Evolutionary conservation across 2,797 vertebrate genomes (phyloP).

Genomic region (Brotula barbata): DNA sequence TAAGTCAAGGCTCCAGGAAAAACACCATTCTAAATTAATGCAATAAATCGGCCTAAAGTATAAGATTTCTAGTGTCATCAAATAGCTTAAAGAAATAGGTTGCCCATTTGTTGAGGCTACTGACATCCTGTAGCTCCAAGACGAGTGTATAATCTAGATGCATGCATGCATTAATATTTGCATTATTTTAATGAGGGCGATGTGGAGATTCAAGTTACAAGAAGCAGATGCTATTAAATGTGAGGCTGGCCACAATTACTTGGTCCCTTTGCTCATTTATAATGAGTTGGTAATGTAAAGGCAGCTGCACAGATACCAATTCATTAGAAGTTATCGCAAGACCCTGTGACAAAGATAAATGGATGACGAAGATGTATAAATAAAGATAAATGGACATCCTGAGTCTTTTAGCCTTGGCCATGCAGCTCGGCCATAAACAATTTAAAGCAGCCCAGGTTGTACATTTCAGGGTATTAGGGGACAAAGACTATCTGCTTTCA

Average conservation of each 20-base stretch:
- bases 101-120: neutral
- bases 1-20: neutral
- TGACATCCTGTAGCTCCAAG: neutral
- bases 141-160: neutral
- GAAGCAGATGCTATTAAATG: slow-evolving; percentile 40
- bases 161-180: slow-evolving; percentile 7
- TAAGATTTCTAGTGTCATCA: neutral
- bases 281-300: slow-evolving; percentile 9
- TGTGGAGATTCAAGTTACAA: slow-evolving; percentile 19
- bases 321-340: slow-evolving; percentile 28
- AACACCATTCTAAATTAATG: neutral
- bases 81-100: neutral
- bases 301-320: slow-evolving; percentile 28
- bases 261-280: slow-evolving; percentile 22
- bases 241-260: slow-evolving; percentile 21
- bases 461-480: slow-evolving; percentile 4
- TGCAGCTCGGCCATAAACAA: slow-evolving; percentile 18
- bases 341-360: slow-evolving; percentile 48
- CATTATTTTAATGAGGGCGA: slow-evolving; percentile 5
- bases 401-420: slow-evolving; percentile 28
- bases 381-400: slow-evolving; percentile 50
- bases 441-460: slow-evolving; percentile 1
- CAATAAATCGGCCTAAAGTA: neutral
- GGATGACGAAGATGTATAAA: slow-evolving; percentile 23
- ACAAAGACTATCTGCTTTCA: neutral